Conservation (phyloP, 2,888 invertebrate species). For the Gymnoscelis rufifasciata region DNA sequence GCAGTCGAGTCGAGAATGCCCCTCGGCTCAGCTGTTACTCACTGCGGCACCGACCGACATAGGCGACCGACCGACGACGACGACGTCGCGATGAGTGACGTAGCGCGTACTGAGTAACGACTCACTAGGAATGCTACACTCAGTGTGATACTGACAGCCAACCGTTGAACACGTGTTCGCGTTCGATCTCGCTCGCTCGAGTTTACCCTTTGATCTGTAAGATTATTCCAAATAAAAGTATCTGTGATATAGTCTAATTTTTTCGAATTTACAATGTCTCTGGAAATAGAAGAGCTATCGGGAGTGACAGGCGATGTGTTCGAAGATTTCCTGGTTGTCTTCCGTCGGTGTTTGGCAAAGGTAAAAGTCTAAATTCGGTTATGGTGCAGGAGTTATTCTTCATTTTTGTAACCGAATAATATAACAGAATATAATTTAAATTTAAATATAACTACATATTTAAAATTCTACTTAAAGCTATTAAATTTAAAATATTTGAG, state of each 20-base stretch:
- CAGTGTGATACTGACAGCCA: conserved; percentile 57
- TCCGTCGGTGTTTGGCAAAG: conserved; percentile 84
- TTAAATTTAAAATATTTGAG: neutral
- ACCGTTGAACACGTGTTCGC: conserved; percentile 42
- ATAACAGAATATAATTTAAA: no score
- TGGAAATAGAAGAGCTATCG: conserved; percentile 82
- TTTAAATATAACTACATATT: no score
- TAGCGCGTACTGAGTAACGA: no score
- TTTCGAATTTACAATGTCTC: conserved; percentile 70
- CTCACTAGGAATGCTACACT: no score
- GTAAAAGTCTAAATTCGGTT: conserved; percentile 77
- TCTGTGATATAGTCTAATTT: conserved; percentile 61
- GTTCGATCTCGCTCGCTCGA: conserved; percentile 44
- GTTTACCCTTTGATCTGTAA: conserved; percentile 61
- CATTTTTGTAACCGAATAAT: no score
- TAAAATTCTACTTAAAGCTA: no score
- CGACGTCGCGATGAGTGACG: no score
- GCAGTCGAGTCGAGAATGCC: no score
- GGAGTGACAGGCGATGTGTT: conserved; percentile 84
- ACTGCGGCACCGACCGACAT: no score
- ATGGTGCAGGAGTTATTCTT: conserved; percentile 30
- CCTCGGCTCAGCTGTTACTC: no score
- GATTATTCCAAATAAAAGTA: conserved; percentile 55
- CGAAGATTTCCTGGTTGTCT: conserved; percentile 85
- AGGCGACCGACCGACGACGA: no score